Percentiles rank a stretch among this genome's conserved stretches.
Conservation (phyloP, 23 tunicate genomes). For the Styela plicata region DNA sequence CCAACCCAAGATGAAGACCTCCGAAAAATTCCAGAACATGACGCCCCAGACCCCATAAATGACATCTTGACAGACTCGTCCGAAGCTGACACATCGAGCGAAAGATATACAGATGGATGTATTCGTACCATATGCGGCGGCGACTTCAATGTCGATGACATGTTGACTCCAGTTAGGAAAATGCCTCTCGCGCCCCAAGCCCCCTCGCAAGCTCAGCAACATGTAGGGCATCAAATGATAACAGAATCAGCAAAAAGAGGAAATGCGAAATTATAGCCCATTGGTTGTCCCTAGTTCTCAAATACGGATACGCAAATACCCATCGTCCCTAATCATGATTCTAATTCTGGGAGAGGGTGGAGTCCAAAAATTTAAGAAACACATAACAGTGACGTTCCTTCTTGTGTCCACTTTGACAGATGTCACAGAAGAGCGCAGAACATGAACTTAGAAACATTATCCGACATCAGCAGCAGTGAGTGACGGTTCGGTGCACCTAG, state of each 20-base stretch:
- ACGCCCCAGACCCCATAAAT: background rate
- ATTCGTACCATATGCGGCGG: background rate
- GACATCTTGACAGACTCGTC: background rate
- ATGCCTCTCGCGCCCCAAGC: background rate
- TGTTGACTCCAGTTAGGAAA: slow-evolving; percentile 3
- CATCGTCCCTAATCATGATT: background rate
- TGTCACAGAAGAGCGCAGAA: background rate
- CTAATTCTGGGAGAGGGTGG: background rate
- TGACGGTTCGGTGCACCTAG: background rate
- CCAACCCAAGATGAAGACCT: background rate
- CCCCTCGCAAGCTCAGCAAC: background rate
- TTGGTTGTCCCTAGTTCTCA: background rate
- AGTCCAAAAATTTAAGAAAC: background rate
- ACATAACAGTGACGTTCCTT: background rate
- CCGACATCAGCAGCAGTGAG: background rate
- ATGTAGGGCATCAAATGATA: background rate
- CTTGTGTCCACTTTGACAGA: background rate
- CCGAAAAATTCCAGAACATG: background rate
- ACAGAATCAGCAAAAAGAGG: background rate
- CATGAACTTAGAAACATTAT: background rate
- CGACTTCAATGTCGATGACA: slow-evolving; percentile 3
- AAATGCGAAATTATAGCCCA: background rate
- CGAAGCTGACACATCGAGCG: slow-evolving; percentile 9
- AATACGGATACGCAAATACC: background rate
- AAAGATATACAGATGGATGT: background rate